phyloP scores from a whole-genome alignment of 2,888 invertebrate species.

The Agrotis ipsilon region DNA sequence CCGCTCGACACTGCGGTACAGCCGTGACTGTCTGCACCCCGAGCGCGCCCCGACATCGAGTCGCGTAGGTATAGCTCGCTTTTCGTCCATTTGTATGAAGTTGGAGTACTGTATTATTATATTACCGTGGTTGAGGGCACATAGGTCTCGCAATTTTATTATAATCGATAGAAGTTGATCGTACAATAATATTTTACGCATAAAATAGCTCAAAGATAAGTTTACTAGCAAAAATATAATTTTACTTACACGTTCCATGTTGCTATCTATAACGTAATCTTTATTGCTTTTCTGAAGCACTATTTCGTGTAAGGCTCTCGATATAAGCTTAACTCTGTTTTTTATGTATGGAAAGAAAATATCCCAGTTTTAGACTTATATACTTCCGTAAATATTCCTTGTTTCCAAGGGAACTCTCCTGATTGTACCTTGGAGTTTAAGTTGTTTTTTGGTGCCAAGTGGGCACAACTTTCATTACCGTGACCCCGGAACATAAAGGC shows the following conservation, averaged over 20 bases:
- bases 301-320: conserved; percentile 39
- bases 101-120: too few species aligned
- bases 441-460: too few species aligned
- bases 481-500: too few species aligned
- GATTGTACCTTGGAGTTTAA: background rate
- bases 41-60: too few species aligned
- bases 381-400: conserved; percentile 14
- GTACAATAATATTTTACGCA: conserved; percentile 34
- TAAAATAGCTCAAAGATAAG: conserved; percentile 48
- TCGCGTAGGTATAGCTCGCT: too few species aligned
- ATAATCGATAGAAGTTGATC: conserved; percentile 13
- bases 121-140: too few species aligned
- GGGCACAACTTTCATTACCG: too few species aligned
- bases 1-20: too few species aligned
- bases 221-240: conserved; percentile 47
- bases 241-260: conserved; percentile 37
- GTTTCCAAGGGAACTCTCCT: background rate
- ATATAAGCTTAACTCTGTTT: conserved; percentile 24
- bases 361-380: background rate
- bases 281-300: conserved; percentile 52
- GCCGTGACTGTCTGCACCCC: too few species aligned
- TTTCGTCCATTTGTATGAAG: too few species aligned
- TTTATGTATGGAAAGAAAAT: conserved; percentile 36
- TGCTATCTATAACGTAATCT: conserved; percentile 53
- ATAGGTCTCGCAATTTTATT: conserved; percentile 10